phyloP scores from a whole-genome alignment of 2,113 vertebrate species.

The Mungos mungo region DNA sequence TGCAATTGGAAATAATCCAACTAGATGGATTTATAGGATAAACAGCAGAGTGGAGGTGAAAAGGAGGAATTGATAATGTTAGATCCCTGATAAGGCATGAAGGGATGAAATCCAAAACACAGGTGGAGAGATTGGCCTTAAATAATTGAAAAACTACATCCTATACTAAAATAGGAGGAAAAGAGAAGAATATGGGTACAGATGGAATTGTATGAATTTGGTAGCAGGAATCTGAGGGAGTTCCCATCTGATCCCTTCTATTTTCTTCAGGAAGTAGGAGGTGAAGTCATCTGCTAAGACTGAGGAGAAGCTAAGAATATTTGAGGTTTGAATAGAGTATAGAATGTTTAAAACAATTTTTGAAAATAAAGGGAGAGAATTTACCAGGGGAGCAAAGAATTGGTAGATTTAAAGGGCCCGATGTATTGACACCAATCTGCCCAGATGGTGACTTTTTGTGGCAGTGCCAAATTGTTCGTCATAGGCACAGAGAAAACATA shows the following conservation, averaged over 20 bases:
- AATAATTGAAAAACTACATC: background rate
- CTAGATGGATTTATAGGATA: background rate
- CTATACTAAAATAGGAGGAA: background rate
- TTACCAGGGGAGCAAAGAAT: background rate
- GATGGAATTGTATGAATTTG: conserved; percentile 36
- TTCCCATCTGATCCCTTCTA: conserved; percentile 76
- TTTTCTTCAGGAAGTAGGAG: conserved; percentile 75
- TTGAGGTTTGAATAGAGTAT: conserved; percentile 5
- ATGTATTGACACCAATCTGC: background rate
- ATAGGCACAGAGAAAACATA: background rate
- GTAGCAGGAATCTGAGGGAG: conserved; percentile 64
- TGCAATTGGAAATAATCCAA: background rate
- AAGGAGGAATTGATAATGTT: background rate
- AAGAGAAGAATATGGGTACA: background rate
- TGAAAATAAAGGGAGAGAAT: background rate
- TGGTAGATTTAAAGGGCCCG: background rate
- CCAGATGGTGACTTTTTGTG: background rate
- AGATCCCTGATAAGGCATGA: background rate
- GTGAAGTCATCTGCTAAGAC: conserved; percentile 73
- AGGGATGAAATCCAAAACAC: background rate
- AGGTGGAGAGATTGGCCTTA: background rate
- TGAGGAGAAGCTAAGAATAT: conserved; percentile 54
- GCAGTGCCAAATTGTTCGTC: background rate
- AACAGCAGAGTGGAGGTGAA: background rate
- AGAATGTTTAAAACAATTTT: conserved; percentile 18